Base-by-base conservation (phyloP, 2,797 vertebrate species). In the Mus caroli region DNA sequence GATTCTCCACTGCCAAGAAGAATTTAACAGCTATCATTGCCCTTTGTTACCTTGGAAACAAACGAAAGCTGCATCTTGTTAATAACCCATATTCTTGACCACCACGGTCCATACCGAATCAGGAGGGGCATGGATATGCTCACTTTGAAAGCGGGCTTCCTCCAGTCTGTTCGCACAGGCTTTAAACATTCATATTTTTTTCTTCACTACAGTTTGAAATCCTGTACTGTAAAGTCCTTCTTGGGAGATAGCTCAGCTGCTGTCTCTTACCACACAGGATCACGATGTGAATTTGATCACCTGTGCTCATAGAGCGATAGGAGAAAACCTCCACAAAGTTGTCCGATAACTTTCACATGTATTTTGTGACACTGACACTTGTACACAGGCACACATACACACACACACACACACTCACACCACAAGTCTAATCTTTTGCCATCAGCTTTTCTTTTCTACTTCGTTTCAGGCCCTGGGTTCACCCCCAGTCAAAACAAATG, bases 21-120 rank as follows among this genome's bases (percentile, higher is more conserved):
- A 92, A 86, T 80, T 85, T 84, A 79, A 69, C 69, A 89, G 86
- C 71, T 89, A 76, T 40, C 37, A 80, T 54, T 93, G 71, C 7
- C 50, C 73, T 96, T 87, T 94, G 58, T 80, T 95, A 46, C 22
- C 60, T 11, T 80, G 58, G 46, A 82, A 94, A 96, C 78, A 75
- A 89, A 62, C 5, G 71, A 58, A 95, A 50, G 26, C 26, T 43
- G 24, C 22, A 26, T 52, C 71, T 90, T 52, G 37, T 85, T 92
- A 96, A 92, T 69, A 50, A 77, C 40, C n/a, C 54, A 60, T 50
- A 26, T 40, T 22, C 50, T 8, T 52, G 34, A 69, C 50, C 26
- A 69, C 54, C 22, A 52, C 0, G 14, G 2, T 20, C 34, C 22
- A 64, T 60, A 43, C 15, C 62, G 9, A 37, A 52, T 93, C 31